A percentile compares a stretch with the other conserved stretches of the same genome.
Conservation (phyloP, 2,888 invertebrate genomes). For the Cosmopolites sordidus region DNA sequence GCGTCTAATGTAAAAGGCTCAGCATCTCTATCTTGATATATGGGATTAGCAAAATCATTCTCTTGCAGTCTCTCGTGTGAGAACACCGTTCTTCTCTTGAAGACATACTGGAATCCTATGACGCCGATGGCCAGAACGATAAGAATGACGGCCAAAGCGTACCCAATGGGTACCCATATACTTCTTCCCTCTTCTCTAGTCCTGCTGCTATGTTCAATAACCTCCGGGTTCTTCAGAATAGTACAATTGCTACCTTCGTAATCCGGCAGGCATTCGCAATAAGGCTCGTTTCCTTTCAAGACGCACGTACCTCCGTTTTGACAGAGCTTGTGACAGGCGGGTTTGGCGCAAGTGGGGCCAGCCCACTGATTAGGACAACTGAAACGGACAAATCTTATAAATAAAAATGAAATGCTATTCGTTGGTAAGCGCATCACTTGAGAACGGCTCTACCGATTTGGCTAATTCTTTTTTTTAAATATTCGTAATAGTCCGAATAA, state of each 20-base stretch:
- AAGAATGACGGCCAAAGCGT: slow-evolving; percentile 35
- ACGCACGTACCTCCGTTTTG: slow-evolving; percentile 54
- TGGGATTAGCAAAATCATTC: slow-evolving; percentile 80
- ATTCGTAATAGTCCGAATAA: too few relatives aligned
- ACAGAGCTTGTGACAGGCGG: slow-evolving; percentile 51
- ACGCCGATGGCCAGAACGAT: slow-evolving; percentile 36
- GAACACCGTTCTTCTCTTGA: slow-evolving; percentile 53
- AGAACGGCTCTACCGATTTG: too few relatives aligned
- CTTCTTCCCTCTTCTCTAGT: slow-evolving; percentile 24
- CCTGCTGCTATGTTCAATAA: slow-evolving; percentile 7
- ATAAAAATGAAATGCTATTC: too few relatives aligned
- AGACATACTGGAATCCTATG: slow-evolving; percentile 38
- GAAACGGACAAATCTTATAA: too few relatives aligned
- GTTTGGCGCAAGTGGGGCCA: slow-evolving; percentile 54
- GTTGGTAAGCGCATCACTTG: too few relatives aligned
- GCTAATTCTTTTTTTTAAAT: too few relatives aligned
- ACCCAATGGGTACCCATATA: slow-evolving; percentile 33
- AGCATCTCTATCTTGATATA: slow-evolving; percentile 69
- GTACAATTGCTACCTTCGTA: slow-evolving; percentile 44
- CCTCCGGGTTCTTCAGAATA: slow-evolving; percentile 9
- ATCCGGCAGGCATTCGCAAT: slow-evolving; percentile 49
- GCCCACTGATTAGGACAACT: slow-evolving; percentile 56
- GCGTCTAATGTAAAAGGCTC: slow-evolving; percentile 56
- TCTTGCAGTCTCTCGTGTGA: slow-evolving; percentile 77
- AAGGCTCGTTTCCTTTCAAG: slow-evolving; percentile 38